phyloP scores from a whole-genome alignment of 2,888 invertebrate species.

The Vandiemenella viatica region DNA sequence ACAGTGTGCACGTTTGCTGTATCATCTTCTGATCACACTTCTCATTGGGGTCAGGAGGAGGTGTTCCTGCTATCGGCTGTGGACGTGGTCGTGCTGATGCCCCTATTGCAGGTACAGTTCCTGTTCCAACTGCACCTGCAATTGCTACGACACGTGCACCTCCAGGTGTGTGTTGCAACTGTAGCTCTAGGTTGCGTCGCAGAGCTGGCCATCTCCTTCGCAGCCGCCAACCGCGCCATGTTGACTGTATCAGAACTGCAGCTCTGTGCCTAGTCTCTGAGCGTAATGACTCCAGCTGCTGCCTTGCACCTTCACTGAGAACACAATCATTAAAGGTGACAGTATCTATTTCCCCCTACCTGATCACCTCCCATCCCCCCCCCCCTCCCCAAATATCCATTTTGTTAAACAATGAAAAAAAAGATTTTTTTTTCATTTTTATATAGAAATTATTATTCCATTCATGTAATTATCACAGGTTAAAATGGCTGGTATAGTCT shows the following conservation, averaged over 20 bases:
- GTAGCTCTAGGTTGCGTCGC: slow-evolving; percentile 27
- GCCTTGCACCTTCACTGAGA: slow-evolving; percentile 74
- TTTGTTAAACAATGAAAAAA: no score
- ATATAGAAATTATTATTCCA: no score
- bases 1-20: slow-evolving; percentile 77
- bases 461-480: no score
- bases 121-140: slow-evolving; percentile 17
- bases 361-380: background rate
- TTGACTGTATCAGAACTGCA: slow-evolving; percentile 66
- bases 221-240: slow-evolving; percentile 69
- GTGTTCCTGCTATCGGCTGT: slow-evolving; percentile 78
- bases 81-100: slow-evolving; percentile 56
- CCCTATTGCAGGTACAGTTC: slow-evolving; percentile 25
- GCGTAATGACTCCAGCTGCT: slow-evolving; percentile 72
- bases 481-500: no score
- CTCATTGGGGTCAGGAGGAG: slow-evolving; percentile 67
- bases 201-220: slow-evolving; percentile 48
- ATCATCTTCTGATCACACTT: slow-evolving; percentile 80
- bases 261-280: slow-evolving; percentile 62
- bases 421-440: no score
- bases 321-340: no score
- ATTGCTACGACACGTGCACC: slow-evolving; percentile 14
- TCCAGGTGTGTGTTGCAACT: slow-evolving; percentile 22
- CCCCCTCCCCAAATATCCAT: no score
- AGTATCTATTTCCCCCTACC: no score